Conservation (phyloP, 2,113 vertebrate species). For the Cranoglanis bouderius region DNA sequence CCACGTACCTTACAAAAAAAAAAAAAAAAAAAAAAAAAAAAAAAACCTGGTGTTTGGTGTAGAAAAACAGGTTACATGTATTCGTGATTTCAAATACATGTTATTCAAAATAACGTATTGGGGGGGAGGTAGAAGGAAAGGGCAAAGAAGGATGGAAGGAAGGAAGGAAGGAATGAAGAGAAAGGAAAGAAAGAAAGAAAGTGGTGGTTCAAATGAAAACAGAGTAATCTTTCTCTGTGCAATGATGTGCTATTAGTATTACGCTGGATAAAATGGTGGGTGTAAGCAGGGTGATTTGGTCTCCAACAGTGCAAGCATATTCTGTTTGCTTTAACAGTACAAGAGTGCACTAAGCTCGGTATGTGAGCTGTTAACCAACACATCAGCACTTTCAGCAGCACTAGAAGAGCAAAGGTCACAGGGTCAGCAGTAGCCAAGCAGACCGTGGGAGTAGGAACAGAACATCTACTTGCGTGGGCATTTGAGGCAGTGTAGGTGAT, state of each 20-base stretch:
- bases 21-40: no score
- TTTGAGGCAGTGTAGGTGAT: neutral
- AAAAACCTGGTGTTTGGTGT: neutral
- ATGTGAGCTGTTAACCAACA: neutral
- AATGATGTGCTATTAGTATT: neutral
- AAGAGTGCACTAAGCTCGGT: neutral
- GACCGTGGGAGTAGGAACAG: neutral
- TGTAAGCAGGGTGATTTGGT: neutral
- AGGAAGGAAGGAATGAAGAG: neutral
- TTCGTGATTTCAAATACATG: neutral
- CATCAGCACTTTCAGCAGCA: slow-evolving; percentile 18
- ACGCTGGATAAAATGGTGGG: neutral
- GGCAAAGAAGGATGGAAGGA: neutral
- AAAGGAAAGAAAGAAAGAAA: neutral
- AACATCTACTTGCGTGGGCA: slow-evolving; percentile 14
- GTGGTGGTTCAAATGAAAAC: neutral
- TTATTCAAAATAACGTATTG: no score
- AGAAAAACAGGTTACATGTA: neutral
- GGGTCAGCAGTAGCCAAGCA: slow-evolving; percentile 17
- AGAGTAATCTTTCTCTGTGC: neutral
- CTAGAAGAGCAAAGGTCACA: neutral
- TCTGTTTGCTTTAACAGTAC: neutral
- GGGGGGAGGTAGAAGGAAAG: neutral
- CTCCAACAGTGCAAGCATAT: neutral
- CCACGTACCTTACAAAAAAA: neutral